A percentile compares a stretch with the other conserved stretches of the same genome.
These are phyloP conservation scores for Scomberomorus guttatus DNA, from an alignment of 2,797 vertebrate genomes.

Conservation along the genomic window DNA sequence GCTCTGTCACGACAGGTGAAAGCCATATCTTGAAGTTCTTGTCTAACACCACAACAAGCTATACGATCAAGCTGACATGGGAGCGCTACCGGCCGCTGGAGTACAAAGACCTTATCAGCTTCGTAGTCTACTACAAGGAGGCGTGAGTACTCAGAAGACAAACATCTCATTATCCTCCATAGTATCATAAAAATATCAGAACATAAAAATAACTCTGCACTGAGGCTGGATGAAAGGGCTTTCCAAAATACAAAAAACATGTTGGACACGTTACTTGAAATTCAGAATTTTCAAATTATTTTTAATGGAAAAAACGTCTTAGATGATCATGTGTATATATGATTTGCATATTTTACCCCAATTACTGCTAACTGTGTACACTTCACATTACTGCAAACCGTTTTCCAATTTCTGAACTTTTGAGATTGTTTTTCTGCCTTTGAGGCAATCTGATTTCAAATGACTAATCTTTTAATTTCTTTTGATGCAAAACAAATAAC, in stretches of 20 bases:
- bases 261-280: neutral
- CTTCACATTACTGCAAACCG: neutral
- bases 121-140: slow-evolving; percentile 98
- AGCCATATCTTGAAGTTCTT: slow-evolving; percentile 93
- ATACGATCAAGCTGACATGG: slow-evolving; percentile 92
- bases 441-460: slow-evolving; percentile 17
- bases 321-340: neutral
- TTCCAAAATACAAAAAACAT: neutral
- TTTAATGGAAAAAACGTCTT: neutral
- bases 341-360: slow-evolving; percentile 7
- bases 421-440: slow-evolving; percentile 22
- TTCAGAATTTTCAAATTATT: neutral
- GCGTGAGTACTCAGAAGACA: slow-evolving; percentile 88
- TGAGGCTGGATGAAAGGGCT: neutral
- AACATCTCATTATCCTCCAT: neutral
- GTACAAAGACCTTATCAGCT: slow-evolving; percentile 94
- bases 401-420: slow-evolving; percentile 12
- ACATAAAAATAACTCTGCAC: neutral
- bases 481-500: slow-evolving; percentile 21
- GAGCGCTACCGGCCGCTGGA: slow-evolving; percentile 92
- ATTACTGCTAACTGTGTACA: neutral
- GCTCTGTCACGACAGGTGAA: slow-evolving; percentile 87
- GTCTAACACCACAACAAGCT: slow-evolving; percentile 91
- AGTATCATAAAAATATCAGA: too few species aligned
- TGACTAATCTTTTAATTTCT: slow-evolving; percentile 8